A percentile compares a stretch with the other conserved stretches of the same genome.
These are phyloP conservation scores for Cephus rjabovi DNA, from an alignment of 2,888 invertebrate genomes.

Conservation along the genomic window DNA sequence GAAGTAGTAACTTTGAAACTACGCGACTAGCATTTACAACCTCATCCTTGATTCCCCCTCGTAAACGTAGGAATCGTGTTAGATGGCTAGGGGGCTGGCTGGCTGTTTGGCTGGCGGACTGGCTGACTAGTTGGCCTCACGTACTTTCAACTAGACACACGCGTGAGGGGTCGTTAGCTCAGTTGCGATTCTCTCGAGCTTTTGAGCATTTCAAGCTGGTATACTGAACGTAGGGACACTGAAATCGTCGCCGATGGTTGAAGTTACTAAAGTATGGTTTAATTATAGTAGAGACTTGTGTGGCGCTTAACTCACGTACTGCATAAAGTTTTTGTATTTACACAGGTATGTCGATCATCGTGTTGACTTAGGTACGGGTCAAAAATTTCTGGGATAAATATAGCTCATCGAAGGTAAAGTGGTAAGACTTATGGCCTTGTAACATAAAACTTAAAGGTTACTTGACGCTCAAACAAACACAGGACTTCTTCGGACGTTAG, in stretches of 20 bases:
- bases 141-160: not conserved
- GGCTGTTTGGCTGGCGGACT: not conserved
- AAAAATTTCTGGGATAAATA: not conserved
- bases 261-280: not conserved
- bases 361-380: not conserved
- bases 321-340: too few relatives aligned
- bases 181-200: not conserved
- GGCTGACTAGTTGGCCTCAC: not conserved
- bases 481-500: not conserved
- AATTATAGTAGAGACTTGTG: not conserved
- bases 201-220: not conserved
- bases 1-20: conserved; percentile 38
- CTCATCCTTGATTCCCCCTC: conserved; percentile 13
- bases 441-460: not conserved
- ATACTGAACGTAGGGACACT: not conserved
- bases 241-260: not conserved
- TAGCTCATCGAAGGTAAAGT: not conserved
- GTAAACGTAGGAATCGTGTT: not conserved
- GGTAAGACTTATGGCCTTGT: not conserved
- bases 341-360: not conserved
- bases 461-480: not conserved
- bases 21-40: conserved; percentile 34
- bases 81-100: not conserved
- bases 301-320: not conserved
- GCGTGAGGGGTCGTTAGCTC: not conserved